These are phyloP conservation scores for Thryonomys swinderianus DNA, from an alignment of 2,113 vertebrate genomes.

Conservation along the genomic window DNA sequence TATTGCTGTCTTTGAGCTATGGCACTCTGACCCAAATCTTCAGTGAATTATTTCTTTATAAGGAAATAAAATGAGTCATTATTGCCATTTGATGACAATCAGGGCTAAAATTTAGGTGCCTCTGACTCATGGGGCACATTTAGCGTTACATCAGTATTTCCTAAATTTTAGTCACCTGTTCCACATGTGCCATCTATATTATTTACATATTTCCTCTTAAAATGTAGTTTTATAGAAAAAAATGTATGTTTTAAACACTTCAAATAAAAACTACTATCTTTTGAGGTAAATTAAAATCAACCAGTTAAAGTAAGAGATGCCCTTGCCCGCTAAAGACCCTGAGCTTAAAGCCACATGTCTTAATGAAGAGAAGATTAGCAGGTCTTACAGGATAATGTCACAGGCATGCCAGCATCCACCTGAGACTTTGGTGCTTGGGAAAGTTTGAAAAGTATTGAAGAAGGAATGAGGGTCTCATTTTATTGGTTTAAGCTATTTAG, in stretches of 20 bases:
- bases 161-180: constrained; percentile 11
- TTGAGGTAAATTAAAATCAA: neutral
- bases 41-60: constrained; percentile 41
- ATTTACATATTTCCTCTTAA: neutral
- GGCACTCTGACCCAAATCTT: constrained; percentile 31
- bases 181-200: neutral
- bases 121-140: constrained; percentile 21
- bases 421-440: neutral
- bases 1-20: constrained; percentile 33
- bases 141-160: constrained; percentile 17
- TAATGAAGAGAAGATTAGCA: neutral
- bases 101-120: constrained; percentile 35
- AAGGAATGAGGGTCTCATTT: neutral
- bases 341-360: neutral
- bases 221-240: neutral
- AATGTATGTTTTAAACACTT: neutral
- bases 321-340: neutral
- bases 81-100: constrained; percentile 23
- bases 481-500: neutral
- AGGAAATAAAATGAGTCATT: constrained; percentile 58
- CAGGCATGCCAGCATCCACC: neutral
- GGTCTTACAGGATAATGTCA: neutral
- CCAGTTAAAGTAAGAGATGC: neutral
- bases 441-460: neutral
- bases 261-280: neutral